These are phyloP conservation scores for Apomyelois bistriatella DNA, from an alignment of 2,888 invertebrate genomes.

Conservation along the genomic window DNA sequence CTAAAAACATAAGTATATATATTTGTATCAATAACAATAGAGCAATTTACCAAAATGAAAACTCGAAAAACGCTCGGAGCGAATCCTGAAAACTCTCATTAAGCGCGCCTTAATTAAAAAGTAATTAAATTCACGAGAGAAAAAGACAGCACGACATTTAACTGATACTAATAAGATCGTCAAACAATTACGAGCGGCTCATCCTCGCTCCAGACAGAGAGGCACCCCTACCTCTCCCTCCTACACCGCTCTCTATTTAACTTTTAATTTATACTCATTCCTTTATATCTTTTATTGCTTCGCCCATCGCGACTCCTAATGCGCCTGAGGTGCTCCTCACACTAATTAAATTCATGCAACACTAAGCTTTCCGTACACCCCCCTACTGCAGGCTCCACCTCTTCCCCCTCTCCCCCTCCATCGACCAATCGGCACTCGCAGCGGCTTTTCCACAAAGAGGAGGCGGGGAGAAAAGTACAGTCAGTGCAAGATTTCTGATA, in stretches of 20 bases:
- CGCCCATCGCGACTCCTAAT: conserved; percentile 80
- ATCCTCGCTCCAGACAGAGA: conserved; percentile 46
- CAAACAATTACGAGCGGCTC: conserved; percentile 76
- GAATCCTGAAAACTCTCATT: conserved; percentile 66
- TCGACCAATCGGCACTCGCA: conserved; percentile 42
- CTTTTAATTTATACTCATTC: conserved; percentile 81
- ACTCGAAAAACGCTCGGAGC: conserved; percentile 43
- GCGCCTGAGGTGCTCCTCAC: conserved; percentile 77
- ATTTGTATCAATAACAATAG: conserved; percentile 28
- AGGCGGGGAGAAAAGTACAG: conserved; percentile 44
- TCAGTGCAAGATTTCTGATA: conserved; percentile 73
- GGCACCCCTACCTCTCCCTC: conserved; percentile 44
- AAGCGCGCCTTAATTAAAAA: conserved; percentile 72
- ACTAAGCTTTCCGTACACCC: conserved; percentile 67
- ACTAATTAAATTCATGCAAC: conserved; percentile 81
- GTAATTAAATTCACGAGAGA: conserved; percentile 77
- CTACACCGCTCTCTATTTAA: conserved; percentile 71
- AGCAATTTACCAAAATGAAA: conserved; percentile 34
- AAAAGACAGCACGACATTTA: conserved; percentile 77
- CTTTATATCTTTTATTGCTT: conserved; percentile 81
- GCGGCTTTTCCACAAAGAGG: conserved; percentile 33
- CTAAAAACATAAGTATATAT: not conserved
- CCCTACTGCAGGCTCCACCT: conserved; percentile 38
- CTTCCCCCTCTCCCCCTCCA: conserved; percentile 33
- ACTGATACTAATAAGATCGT: conserved; percentile 81